Evolutionary conservation across 2,113 vertebrate species (phyloP).

Genomic region (Gymnogyps californianus): DNA sequence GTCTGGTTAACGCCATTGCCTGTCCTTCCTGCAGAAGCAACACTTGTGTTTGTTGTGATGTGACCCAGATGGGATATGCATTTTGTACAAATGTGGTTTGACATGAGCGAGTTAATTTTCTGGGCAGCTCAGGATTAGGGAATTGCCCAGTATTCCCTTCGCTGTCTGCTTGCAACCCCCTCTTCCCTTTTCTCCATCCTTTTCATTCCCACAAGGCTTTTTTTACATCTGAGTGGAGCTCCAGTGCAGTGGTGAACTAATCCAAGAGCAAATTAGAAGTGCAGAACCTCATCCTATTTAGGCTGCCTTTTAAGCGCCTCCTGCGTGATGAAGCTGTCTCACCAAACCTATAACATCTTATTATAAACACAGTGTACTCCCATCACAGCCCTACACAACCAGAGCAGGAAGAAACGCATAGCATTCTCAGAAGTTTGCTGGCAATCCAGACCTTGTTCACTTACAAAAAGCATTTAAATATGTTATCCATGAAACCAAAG

Average conservation of each 20-base stretch:
- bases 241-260: background rate
- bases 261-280: background rate
- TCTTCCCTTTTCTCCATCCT: background rate
- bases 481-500: accelerated
- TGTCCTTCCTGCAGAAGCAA: background rate
- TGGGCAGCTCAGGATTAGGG: background rate
- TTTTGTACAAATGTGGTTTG: background rate
- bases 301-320: background rate
- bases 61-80: background rate
- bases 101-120: background rate
- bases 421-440: background rate
- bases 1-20: background rate
- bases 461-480: background rate
- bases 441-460: background rate
- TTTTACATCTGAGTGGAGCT: background rate
- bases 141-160: background rate
- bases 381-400: background rate
- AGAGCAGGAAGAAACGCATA: background rate
- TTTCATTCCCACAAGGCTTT: background rate
- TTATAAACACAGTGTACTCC: background rate
- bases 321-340: background rate
- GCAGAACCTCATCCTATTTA: background rate
- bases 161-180: background rate
- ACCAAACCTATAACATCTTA: background rate
- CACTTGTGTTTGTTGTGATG: background rate